A percentile compares a stretch with the other conserved stretches of the same genome.
phyloP scores from a whole-genome alignment of 2,113 vertebrate species.

The Erpornis zantholeuca region DNA sequence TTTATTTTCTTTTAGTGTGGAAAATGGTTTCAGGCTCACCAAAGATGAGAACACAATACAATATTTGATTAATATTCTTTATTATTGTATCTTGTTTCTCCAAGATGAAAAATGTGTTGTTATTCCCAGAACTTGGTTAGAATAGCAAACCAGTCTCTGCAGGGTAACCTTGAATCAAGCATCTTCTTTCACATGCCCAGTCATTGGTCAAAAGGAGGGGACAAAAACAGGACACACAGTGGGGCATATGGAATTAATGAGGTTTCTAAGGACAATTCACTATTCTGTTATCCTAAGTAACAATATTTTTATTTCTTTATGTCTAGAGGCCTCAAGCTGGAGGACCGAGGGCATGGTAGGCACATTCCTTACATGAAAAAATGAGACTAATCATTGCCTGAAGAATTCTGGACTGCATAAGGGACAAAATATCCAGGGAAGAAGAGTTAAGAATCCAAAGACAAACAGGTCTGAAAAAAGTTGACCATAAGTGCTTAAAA shows the following conservation, averaged over 20 bases:
- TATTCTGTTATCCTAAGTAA: constrained; percentile 24
- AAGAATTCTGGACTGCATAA: not conserved
- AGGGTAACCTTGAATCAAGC: constrained; percentile 15
- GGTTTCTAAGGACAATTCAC: not conserved
- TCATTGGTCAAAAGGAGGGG: not conserved
- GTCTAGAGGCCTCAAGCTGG: not conserved
- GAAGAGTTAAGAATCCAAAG: not conserved
- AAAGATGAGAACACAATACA: constrained; percentile 19
- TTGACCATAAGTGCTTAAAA: not conserved
- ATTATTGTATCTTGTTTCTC: constrained; percentile 51
- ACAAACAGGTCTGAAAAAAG: not conserved
- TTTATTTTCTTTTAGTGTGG: constrained; percentile 21
- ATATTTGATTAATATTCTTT: constrained; percentile 43
- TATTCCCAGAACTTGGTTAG: constrained; percentile 40
- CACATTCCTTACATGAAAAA: not conserved
- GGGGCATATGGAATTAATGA: constrained; percentile 11
- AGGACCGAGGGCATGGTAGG: not conserved
- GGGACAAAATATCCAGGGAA: not conserved
- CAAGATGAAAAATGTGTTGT: constrained; percentile 24
- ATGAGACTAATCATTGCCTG: not conserved
- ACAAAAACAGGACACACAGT: constrained; percentile 24
- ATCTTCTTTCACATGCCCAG: constrained; percentile 23
- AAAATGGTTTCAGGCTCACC: constrained; percentile 15
- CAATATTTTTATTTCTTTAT: constrained; percentile 48
- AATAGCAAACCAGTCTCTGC: constrained; percentile 40